Base-by-base conservation (phyloP, 2,797 vertebrate genomes). In the Gallinago stenura region DNA sequence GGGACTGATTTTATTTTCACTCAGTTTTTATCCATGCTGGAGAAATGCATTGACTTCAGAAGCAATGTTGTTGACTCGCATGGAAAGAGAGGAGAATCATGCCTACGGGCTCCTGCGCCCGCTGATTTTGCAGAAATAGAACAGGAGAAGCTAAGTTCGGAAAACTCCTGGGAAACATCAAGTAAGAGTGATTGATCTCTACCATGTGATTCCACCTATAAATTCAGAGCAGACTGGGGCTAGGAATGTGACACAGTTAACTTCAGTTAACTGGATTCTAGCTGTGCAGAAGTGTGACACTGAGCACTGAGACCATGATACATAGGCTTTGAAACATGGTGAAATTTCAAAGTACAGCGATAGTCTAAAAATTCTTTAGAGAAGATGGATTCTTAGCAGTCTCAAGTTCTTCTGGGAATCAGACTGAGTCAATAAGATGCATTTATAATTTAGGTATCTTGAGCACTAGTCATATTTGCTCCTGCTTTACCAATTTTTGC, bases 361-460 rank as follows among this genome's bases (percentile, higher is more conserved):
- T 30, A 60, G 8, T 25, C 21, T 53, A 53, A 83, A 70, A 43
- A 31, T 79, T 75, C 7, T 51, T 83, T 57, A 53, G 48, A 91
- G 26, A 4, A 37, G 11, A 14, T 51, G 10, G 51, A 33, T 75
- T 66, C 68, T 86, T 66, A 89, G 5, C 21, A 48, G 58, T 69
- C n/a, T 35, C 14, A 71, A 8, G 7, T 56, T 86, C 61, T 87
- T 79, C 43, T 72, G 66, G 53, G 48, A 94, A 86, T 60, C 81
- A 13, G 21, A 57, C 39, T 33, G 4, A 85, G 60, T 95, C 95
- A 96, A 95, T 92, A 94, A 30, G 80, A 81, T 65, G 41, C 35
- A 93, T 95, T 94, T 95, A 90, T 96, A 96, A 96, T 93, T 97
- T 75, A 87, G 31, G 17, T 65, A 91, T 51, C 76, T 84, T 82